These are phyloP conservation scores for Noctua janthe DNA, from an alignment of 2,888 invertebrate species.

Conservation along the genomic window DNA sequence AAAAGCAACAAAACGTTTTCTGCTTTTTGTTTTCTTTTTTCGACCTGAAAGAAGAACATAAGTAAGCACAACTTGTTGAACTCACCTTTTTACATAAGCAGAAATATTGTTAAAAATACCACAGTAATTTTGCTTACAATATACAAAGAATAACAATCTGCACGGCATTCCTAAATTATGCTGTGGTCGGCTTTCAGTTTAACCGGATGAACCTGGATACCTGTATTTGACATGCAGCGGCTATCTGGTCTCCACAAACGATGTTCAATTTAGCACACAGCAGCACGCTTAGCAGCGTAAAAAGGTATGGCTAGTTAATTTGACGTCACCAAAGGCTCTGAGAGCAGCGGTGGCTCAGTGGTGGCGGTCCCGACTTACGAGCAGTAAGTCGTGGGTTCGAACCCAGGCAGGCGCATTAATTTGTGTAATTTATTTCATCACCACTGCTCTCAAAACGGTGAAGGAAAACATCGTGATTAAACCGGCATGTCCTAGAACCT, in stretches of 20 bases:
- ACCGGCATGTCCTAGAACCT: too few species aligned
- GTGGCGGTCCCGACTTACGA: too few species aligned
- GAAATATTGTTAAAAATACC: neutral
- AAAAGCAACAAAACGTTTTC: neutral
- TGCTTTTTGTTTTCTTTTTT: too few species aligned
- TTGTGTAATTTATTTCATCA: too few species aligned
- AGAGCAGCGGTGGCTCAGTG: too few species aligned
- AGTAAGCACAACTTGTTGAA: neutral
- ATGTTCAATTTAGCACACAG: neutral
- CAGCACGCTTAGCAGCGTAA: neutral
- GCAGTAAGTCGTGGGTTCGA: too few species aligned
- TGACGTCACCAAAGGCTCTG: neutral
- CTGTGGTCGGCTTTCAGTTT: neutral
- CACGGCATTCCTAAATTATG: neutral
- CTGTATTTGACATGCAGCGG: neutral
- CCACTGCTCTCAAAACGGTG: too few species aligned
- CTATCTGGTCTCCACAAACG: neutral
- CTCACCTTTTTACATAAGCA: neutral
- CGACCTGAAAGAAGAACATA: neutral
- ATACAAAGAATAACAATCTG: neutral
- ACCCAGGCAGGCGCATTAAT: too few species aligned
- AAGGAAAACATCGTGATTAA: too few species aligned
- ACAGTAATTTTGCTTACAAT: neutral
- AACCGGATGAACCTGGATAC: neutral
- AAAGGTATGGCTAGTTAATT: neutral